Conservation (phyloP, 2,888 invertebrate species). For the Aphrophora alni region DNA sequence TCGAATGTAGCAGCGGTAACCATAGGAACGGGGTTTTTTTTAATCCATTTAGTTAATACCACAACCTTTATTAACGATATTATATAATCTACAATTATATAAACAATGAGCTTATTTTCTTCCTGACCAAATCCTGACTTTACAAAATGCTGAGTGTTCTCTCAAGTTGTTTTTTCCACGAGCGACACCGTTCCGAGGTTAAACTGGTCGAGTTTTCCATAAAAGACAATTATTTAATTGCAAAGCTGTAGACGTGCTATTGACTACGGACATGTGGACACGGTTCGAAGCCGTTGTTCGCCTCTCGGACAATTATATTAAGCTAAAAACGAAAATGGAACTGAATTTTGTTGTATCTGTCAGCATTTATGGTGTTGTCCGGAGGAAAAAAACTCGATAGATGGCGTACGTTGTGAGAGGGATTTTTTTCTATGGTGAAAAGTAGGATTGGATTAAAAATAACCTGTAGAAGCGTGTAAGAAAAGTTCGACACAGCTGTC, state of each 20-base stretch:
- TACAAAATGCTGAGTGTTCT: too few species aligned
- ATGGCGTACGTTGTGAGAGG: background rate
- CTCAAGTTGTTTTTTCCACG: too few species aligned
- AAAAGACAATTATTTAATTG: background rate
- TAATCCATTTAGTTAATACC: too few species aligned
- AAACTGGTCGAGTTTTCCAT: background rate
- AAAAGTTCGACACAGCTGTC: background rate
- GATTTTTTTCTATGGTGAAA: background rate
- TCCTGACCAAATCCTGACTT: too few species aligned
- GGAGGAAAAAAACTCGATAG: background rate
- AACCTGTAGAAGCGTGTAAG: background rate
- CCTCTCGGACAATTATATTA: background rate
- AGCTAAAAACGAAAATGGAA: background rate
- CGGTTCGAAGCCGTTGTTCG: background rate
- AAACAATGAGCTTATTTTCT: too few species aligned
- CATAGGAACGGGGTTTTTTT: too few species aligned
- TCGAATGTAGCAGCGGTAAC: too few species aligned
- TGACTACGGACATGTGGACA: background rate
- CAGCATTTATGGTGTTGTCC: background rate
- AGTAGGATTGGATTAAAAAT: background rate
- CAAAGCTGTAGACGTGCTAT: background rate
- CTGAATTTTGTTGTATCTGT: background rate
- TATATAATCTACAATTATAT: too few species aligned
- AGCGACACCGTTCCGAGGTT: background rate
- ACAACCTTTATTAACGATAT: too few species aligned